Base-by-base conservation (phyloP, 2,113 vertebrate genomes). In the Cololabis saira region DNA sequence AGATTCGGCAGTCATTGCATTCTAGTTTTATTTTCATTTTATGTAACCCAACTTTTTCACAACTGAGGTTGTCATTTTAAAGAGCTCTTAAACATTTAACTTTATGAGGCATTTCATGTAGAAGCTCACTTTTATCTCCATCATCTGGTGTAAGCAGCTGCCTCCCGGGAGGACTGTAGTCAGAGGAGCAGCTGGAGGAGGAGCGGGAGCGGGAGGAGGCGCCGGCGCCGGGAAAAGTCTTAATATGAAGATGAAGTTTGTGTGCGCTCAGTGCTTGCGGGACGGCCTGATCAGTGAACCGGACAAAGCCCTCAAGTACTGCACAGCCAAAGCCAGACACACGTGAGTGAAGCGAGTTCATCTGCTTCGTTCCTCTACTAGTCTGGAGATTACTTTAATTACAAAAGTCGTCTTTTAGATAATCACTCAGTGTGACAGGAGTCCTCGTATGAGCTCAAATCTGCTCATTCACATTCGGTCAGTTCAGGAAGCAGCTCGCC, bases 301-400 rank as follows among this genome's bases (percentile, higher is more conserved):
- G 0, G 95, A 98, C 90, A 95, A 94, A 83, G 85, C 92, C 58
- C 93, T 94, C 68, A 97, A 97, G 80, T 95, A 97, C 88, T 99
- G 97, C 87, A 93, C 81, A 5, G 94, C 96, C 80, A 99, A 96
- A 91, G 95, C 95, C 82, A 93, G 92, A 21, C 97, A 99, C 84
- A 88, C 89, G 97, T 99, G 68, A 88, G 85, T 47, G 33, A 4
- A 53, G 6, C n/a, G 3, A 1, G n/a, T 47, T 37, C 6, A 37
- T 37, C 33, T 27, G 24, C 24, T 27, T 27, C 2, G 24, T 5
- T 27, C 3, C 24, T 27, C 2, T n/a, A n/a, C n/a, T n/a, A 27
- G 24, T 27, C 24, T 27, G 24, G 24, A 27, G 24, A 27, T 37
- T 11, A 9, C 10, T 37, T 37, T 37, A 37, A 4, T 37, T 37